These are phyloP conservation scores for Scolopax mira DNA, from an alignment of 2,113 vertebrate species.

Conservation along the genomic window DNA sequence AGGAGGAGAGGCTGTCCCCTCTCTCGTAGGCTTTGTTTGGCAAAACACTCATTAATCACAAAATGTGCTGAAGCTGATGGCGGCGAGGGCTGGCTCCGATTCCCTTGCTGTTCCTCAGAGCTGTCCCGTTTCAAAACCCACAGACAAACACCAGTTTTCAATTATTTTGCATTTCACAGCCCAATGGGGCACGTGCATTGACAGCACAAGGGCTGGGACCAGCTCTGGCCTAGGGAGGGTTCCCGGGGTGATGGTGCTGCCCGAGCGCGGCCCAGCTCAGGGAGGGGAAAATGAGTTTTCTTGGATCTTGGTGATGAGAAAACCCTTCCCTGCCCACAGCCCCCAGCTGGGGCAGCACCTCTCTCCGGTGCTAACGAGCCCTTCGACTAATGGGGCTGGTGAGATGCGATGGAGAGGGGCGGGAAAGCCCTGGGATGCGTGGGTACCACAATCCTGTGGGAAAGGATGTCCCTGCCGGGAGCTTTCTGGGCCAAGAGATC, in stretches of 20 bases:
- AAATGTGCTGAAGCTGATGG: rapidly evolving
- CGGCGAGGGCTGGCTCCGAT: background rate
- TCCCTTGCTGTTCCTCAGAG: background rate
- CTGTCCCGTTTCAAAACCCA: rapidly evolving
- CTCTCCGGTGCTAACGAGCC: background rate
- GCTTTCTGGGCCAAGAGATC: background rate
- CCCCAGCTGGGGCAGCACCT: background rate
- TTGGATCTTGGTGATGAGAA: background rate
- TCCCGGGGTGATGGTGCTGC: background rate
- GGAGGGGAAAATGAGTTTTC: background rate
- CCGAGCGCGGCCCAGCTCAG: background rate
- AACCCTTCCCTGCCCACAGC: background rate
- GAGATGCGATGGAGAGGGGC: rapidly evolving
- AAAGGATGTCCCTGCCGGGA: background rate
- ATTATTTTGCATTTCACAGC: background rate
- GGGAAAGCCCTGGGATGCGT: rapidly evolving
- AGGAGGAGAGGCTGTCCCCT: background rate
- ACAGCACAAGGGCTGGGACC: rapidly evolving
- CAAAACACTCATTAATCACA: background rate
- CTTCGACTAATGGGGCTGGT: rapidly evolving
- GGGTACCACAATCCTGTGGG: background rate
- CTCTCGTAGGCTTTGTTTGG: background rate
- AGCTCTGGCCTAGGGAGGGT: background rate
- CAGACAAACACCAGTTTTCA: background rate
- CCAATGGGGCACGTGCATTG: rapidly evolving